A percentile compares a stretch with the other conserved stretches of the same genome.
phyloP scores from a whole-genome alignment of 2,113 vertebrate genomes.

The Machaerirhynchus nigripectus region DNA sequence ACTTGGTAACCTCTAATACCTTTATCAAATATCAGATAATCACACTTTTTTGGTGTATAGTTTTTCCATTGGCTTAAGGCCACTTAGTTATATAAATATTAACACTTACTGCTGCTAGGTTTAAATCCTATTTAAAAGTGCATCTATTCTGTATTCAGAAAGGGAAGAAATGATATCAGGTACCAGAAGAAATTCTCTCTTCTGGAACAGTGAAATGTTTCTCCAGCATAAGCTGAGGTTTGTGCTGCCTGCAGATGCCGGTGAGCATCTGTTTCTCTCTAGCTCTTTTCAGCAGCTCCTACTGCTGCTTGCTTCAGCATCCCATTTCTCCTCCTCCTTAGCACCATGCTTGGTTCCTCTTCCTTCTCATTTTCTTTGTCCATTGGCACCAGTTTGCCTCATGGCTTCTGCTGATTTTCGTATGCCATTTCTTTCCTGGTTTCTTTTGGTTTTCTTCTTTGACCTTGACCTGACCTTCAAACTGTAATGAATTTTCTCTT shows the following conservation, averaged over 20 bases:
- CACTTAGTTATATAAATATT: slow-evolving; percentile 40
- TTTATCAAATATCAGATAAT: slow-evolving; percentile 49
- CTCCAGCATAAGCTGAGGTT: background rate
- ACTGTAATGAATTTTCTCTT: background rate
- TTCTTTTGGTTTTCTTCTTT: background rate
- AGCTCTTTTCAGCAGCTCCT: background rate
- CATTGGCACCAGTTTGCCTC: background rate
- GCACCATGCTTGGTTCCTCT: background rate
- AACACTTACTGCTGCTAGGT: background rate
- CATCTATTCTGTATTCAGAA: background rate
- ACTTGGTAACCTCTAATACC: background rate
- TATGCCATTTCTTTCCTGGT: background rate
- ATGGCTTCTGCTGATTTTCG: background rate
- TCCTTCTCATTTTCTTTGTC: background rate
- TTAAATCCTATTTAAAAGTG: slow-evolving; percentile 36
- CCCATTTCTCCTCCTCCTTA: background rate
- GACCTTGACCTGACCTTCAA: background rate
- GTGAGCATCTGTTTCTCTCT: background rate
- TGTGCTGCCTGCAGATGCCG: background rate
- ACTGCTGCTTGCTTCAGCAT: background rate
- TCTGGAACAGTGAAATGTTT: slow-evolving; percentile 17
- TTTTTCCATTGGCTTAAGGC: slow-evolving; percentile 27
- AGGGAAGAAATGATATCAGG: background rate
- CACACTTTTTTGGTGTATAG: background rate
- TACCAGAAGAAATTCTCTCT: slow-evolving; percentile 19